These are phyloP conservation scores for Acestrorhynchus altus DNA, from an alignment of 2,797 vertebrate genomes.

Conservation along the genomic window DNA sequence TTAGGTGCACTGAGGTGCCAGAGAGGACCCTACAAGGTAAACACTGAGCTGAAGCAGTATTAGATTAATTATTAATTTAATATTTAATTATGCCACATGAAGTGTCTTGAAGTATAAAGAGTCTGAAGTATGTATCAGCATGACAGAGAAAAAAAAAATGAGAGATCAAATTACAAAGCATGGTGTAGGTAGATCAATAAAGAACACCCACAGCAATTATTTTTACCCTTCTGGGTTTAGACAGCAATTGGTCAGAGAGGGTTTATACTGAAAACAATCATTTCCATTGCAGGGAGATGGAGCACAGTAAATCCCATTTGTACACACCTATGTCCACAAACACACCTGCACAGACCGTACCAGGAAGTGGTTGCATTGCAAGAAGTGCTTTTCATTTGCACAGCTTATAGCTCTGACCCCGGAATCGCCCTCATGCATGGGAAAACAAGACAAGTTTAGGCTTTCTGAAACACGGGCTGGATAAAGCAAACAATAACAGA, in stretches of 20 bases:
- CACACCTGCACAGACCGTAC: slow-evolving; percentile 22
- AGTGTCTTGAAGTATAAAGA: neutral
- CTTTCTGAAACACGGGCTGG: slow-evolving; percentile 33
- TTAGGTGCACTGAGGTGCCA: neutral
- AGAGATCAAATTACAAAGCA: slow-evolving; percentile 5
- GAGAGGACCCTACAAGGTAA: neutral
- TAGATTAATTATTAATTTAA: too few relatives aligned
- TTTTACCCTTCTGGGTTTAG: slow-evolving; percentile 3
- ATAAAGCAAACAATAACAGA: slow-evolving; percentile 38
- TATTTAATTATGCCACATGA: neutral
- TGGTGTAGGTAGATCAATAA: slow-evolving; percentile 30
- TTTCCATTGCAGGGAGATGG: slow-evolving; percentile 65
- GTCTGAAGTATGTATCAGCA: neutral
- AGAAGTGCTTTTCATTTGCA: slow-evolving; percentile 31
- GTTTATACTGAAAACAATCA: slow-evolving; percentile 62
- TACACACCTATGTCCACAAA: slow-evolving; percentile 4
- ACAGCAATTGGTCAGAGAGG: slow-evolving; percentile 15
- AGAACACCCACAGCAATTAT: slow-evolving; percentile 14
- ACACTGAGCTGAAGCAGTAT: neutral
- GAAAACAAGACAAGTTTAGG: neutral
- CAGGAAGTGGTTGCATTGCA: slow-evolving; percentile 41
- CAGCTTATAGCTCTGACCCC: slow-evolving; percentile 24
- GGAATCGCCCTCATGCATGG: slow-evolving; percentile 11
- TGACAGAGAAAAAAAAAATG: neutral
- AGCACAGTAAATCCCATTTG: slow-evolving; percentile 29